Conservation (phyloP, 2,113 vertebrate genomes). For the Macquaria ambigua region DNA sequence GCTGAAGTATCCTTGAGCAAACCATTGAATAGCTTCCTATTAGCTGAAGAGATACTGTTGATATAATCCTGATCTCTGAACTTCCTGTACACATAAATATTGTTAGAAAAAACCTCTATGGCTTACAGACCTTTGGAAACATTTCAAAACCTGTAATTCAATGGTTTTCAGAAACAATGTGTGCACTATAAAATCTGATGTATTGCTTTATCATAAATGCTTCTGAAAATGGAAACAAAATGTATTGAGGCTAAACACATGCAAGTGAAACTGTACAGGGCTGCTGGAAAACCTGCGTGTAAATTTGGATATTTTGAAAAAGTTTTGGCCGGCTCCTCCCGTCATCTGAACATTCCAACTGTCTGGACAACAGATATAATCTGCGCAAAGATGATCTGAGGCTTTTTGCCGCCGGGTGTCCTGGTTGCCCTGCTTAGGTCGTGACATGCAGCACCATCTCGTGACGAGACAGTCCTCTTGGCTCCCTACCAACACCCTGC, state of each 20-base stretch:
- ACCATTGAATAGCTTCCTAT: background rate
- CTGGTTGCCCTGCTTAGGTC: slow-evolving; percentile 60
- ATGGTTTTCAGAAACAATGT: background rate
- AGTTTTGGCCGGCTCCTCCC: background rate
- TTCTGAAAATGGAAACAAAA: background rate
- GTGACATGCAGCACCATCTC: slow-evolving; percentile 66
- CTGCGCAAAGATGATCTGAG: slow-evolving; percentile 27
- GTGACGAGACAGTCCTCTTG: slow-evolving; percentile 68
- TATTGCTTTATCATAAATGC: background rate
- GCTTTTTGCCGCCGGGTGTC: slow-evolving; percentile 47
- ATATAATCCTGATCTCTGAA: background rate
- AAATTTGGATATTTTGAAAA: background rate
- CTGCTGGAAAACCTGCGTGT: background rate
- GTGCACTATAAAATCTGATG: background rate
- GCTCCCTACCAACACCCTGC: slow-evolving; percentile 61
- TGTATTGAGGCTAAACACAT: background rate
- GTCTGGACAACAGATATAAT: slow-evolving; percentile 44
- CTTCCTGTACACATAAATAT: background rate
- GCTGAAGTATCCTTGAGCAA: background rate
- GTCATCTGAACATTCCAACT: slow-evolving; percentile 26
- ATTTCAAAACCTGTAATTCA: background rate
- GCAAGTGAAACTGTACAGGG: background rate
- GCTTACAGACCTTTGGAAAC: background rate
- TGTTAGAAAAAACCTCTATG: no score
- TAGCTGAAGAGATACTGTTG: background rate